Base-by-base conservation (phyloP, 2,113 vertebrate genomes). In the Lota lota region DNA sequence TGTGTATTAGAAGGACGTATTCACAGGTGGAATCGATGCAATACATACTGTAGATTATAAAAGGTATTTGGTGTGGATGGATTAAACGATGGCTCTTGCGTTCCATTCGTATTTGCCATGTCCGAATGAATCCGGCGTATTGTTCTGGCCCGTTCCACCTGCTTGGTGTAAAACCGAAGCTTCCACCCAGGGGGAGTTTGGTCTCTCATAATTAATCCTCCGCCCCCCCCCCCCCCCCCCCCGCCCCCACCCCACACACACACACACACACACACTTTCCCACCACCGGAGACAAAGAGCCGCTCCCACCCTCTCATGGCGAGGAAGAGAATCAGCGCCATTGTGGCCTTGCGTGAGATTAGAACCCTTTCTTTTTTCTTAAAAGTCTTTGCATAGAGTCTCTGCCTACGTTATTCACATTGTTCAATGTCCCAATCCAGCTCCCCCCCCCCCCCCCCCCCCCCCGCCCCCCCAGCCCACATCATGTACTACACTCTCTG, bases 271-370 rank as follows among this genome's bases (percentile, higher is more conserved):
- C n/a, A n/a, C 82, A 33, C 28, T 33, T 86, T 87, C 81, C 77
- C 81, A 85, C 79, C 73, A 77, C 10, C 2, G 40, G 73, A 63
- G 63, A 79, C 72, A 78, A 71, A 81, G 82, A 73, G 65, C 61
- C 69, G 75, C 75, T 65, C 51, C 66, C 86, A 75, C 79, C 75
- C 69, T 69, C 73, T 87, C 77, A 82, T 68, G 70, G 66, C 1
- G 24, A 84, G 83, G 76, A 87, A 79, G 81, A 86, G 84, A 88
- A 87, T 85, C 68, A 84, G 74, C 81, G 67, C 83, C 76, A 83
- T 81, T 86, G 88, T 87, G 75, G 86, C 77, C 83, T 84, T 85
- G 77, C 60, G 64, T 64, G 66, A 77, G 83, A 90, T 88, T 88
- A 87, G 78, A 10, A 47, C 80, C 88, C 78, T 87, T 85, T 47